phyloP scores from a whole-genome alignment of 2,113 vertebrate species.

The Prolemur simus region DNA sequence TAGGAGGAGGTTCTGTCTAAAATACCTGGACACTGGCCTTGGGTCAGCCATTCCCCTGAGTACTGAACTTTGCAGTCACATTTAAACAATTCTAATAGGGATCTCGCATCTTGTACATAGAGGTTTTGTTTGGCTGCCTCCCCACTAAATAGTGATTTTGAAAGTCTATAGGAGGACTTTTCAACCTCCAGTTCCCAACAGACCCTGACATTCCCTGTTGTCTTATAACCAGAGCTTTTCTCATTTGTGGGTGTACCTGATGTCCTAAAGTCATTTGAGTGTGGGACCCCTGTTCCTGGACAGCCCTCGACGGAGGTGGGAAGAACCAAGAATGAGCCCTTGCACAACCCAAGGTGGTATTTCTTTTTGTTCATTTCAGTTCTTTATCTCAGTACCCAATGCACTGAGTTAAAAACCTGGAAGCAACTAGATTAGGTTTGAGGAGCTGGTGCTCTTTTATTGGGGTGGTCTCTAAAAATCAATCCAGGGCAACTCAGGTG shows the following conservation, averaged over 20 bases:
- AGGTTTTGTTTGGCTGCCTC: background rate
- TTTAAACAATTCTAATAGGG: background rate
- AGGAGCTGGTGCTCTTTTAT: background rate
- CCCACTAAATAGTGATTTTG: background rate
- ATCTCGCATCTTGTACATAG: background rate
- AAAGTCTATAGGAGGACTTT: background rate
- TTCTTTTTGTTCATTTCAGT: background rate
- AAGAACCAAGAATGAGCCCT: background rate
- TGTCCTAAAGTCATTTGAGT: background rate
- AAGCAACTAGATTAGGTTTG: background rate
- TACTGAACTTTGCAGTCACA: background rate
- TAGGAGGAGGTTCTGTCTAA: background rate
- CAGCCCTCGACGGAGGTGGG: background rate
- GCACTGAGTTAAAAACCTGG: background rate
- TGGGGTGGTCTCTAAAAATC: background rate
- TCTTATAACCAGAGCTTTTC: background rate
- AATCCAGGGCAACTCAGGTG: background rate
- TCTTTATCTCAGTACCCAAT: background rate
- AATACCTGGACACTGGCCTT: background rate
- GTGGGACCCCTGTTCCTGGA: background rate
- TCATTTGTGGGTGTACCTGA: background rate
- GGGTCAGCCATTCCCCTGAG: background rate
- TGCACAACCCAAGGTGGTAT: no score
- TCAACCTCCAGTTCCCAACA: background rate
- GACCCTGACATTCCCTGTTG: background rate